Base-by-base conservation (phyloP, 2,888 invertebrate genomes). In the Mystacides longicornis region DNA sequence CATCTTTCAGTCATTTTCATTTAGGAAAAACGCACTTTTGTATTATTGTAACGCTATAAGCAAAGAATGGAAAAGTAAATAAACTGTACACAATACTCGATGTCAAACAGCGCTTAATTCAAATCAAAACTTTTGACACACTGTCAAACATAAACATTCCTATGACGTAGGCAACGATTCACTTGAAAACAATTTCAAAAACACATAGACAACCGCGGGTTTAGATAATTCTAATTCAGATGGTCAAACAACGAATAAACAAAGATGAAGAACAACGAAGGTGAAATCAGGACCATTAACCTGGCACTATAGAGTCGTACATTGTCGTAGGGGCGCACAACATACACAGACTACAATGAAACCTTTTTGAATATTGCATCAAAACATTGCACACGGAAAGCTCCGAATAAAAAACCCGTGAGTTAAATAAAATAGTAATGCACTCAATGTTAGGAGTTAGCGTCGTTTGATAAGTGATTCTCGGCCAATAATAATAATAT, bases 381-480 rank as follows among this genome's bases (percentile, higher is more conserved):
- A 46, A 46, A 46, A 46, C 46, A 46, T 46, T 46, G 46, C 37
- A 37, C n/a, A n/a, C n/a, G n/a, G n/a, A n/a, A n/a, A n/a, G n/a
- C n/a, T n/a, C n/a, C n/a, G n/a, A n/a, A n/a, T n/a, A n/a, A n/a
- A n/a, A n/a, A n/a, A n/a, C n/a, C n/a, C n/a, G n/a, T n/a, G n/a
- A n/a, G n/a, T n/a, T n/a, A 27, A 27, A 11, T 27, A 27, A 7
- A 27, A 11, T 27, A 27, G 27, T 27, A 27, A 11, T 27, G 27
- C 27, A 27, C 5, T 27, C 31, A 31, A 31, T 31, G 31, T 31
- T 31, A 31, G 14, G 9, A 31, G 14, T 14, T 7, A 31, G 7
- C 7, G 14, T 31, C 27, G 54, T 49, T 43, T 23, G 49, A 23
- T 51, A 55, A 46, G 31, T n/a, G 5, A 22, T 31, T 11, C 14